These are phyloP conservation scores for Motacilla alba DNA, from an alignment of 2,113 vertebrate genomes.

Conservation along the genomic window DNA sequence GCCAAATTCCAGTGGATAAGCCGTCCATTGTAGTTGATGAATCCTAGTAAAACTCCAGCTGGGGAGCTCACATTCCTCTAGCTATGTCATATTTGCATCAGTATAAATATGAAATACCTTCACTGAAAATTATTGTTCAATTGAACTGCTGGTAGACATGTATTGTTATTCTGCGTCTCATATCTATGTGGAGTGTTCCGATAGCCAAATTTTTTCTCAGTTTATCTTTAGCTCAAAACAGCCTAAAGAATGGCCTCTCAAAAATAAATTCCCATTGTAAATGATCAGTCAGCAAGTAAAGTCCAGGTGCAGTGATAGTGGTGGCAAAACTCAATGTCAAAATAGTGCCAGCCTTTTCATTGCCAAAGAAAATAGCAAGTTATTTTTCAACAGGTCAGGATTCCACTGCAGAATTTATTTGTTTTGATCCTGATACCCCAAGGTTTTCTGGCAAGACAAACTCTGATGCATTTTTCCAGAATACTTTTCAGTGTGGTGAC, in stretches of 20 bases:
- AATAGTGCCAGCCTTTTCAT: neutral
- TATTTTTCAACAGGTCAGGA: neutral
- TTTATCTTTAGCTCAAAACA: neutral
- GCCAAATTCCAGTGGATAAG: neutral
- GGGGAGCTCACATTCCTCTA: neutral
- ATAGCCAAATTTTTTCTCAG: neutral
- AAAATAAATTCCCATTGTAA: neutral
- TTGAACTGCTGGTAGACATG: neutral
- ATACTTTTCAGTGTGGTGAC: neutral
- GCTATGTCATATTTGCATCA: neutral
- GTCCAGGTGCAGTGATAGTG: neutral
- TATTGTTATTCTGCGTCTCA: neutral
- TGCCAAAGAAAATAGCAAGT: neutral
- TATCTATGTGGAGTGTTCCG: neutral
- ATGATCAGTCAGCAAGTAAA: neutral
- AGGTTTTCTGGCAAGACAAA: neutral
- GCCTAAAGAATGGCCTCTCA: neutral
- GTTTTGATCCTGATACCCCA: neutral
- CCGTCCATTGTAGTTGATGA: neutral
- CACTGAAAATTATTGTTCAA: neutral
- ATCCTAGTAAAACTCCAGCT: neutral
- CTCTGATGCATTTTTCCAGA: neutral
- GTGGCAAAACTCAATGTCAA: neutral
- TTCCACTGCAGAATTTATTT: neutral
- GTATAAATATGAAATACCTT: neutral